Evolutionary conservation across 2,888 invertebrate species (phyloP).

Genomic region (Aspidiotus destructor): DNA sequence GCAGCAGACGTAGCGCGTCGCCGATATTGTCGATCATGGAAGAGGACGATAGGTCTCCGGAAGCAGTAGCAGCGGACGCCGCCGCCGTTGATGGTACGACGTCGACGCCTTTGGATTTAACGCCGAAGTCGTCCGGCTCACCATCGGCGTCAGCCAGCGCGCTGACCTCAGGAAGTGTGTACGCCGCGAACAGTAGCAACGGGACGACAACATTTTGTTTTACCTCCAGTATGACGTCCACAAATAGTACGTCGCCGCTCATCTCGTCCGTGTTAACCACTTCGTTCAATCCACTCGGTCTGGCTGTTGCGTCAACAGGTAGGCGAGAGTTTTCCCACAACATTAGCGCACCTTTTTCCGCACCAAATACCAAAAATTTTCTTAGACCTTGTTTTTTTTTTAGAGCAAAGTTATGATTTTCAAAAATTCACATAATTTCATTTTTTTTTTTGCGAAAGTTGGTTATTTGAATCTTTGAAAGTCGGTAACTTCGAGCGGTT

Average conservation of each 20-base stretch:
- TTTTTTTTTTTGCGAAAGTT: neutral
- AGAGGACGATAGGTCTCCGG: conserved; percentile 9
- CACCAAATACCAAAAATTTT: conserved; percentile 10
- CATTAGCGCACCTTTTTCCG: conserved; percentile 6
- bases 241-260: conserved; percentile 40
- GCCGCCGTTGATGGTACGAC: neutral
- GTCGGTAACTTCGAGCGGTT: neutral
- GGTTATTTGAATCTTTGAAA: neutral
- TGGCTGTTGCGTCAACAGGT: conserved; percentile 74
- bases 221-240: conserved; percentile 61
- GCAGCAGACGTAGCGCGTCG: conserved; percentile 8
- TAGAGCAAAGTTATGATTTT: neutral
- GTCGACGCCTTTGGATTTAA: conserved; percentile 26
- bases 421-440: neutral
- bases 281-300: conserved; percentile 52
- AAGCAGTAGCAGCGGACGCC: neutral
- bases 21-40: conserved; percentile 10
- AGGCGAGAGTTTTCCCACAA: conserved; percentile 43
- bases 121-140: conserved; percentile 20
- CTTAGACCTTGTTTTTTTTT: conserved; percentile 1
- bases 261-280: conserved; percentile 69
- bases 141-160: conserved; percentile 10
- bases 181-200: conserved; percentile 5
- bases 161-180: neutral
- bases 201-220: conserved; percentile 51